phyloP scores from a whole-genome alignment of 2,113 vertebrate species.

The Elephas maximus region DNA sequence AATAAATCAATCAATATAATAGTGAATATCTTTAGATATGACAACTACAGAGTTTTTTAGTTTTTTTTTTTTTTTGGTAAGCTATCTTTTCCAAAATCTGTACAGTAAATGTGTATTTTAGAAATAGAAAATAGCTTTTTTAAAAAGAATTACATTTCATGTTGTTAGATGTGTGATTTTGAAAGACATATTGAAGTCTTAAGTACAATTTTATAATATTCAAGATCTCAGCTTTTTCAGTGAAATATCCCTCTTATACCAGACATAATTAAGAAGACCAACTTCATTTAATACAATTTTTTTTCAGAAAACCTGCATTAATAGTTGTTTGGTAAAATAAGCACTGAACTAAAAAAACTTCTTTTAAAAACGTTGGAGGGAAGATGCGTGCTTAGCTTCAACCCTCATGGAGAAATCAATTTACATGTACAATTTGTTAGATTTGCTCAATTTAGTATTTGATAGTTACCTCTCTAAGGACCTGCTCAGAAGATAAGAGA shows the following conservation, averaged over 20 bases:
- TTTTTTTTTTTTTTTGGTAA: not conserved
- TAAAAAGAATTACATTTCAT: constrained; percentile 8
- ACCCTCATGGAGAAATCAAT: not conserved
- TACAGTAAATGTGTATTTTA: not conserved
- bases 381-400: not conserved
- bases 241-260: constrained; percentile 13
- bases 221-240: not conserved
- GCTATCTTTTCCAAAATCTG: constrained; percentile 1
- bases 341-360: not conserved
- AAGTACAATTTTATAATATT: constrained; percentile 1
- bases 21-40: constrained; percentile 39
- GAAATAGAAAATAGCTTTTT: not conserved
- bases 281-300: constrained; percentile 2
- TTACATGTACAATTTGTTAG: not conserved
- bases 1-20: constrained; percentile 42
- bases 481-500: not conserved
- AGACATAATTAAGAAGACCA: constrained; percentile 15
- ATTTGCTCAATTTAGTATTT: not conserved
- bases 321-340: constrained; percentile 41
- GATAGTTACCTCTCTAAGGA: not conserved
- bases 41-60: not conserved
- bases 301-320: not conserved
- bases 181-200: not conserved
- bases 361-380: not conserved
- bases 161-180: not conserved